Conservation (phyloP, 2,888 invertebrate genomes). For the Agonopterix subpropinquella region DNA sequence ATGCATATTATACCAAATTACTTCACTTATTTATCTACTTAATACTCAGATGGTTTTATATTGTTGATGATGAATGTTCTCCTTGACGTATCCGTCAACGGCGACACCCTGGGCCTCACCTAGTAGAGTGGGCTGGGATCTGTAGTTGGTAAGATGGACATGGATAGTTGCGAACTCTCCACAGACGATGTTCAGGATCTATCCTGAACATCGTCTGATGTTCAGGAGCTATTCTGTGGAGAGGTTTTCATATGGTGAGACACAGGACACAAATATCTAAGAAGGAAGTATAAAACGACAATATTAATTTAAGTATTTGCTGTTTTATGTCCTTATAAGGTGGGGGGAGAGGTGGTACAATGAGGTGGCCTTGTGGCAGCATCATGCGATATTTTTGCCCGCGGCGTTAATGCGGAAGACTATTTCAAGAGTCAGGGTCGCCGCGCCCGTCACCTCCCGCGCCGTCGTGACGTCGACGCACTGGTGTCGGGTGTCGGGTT, state of each 20-base stretch:
- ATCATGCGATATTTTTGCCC: constrained; percentile 73
- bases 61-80: too few relatives aligned
- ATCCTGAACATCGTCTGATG: too few relatives aligned
- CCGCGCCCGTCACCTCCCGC: constrained; percentile 37
- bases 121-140: too few relatives aligned
- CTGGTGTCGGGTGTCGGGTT: constrained; percentile 47
- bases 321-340: constrained; percentile 48
- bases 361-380: constrained; percentile 47
- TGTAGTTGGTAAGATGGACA: too few relatives aligned
- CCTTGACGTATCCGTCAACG: too few relatives aligned
- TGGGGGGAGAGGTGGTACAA: constrained; percentile 40
- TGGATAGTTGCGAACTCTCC: too few relatives aligned
- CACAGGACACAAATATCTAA: background rate
- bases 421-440: constrained; percentile 76
- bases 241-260: background rate
- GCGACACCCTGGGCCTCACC: too few relatives aligned
- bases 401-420: constrained; percentile 73
- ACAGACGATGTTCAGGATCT: too few relatives aligned
- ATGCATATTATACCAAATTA: too few relatives aligned
- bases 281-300: background rate
- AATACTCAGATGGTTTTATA: too few relatives aligned
- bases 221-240: too few relatives aligned
- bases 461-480: constrained; percentile 32
- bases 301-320: constrained; percentile 4
- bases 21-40: too few relatives aligned